A percentile compares a stretch with the other conserved stretches of the same genome.
Conservation (phyloP, 2,888 invertebrate genomes). For the Sipha maydis region DNA sequence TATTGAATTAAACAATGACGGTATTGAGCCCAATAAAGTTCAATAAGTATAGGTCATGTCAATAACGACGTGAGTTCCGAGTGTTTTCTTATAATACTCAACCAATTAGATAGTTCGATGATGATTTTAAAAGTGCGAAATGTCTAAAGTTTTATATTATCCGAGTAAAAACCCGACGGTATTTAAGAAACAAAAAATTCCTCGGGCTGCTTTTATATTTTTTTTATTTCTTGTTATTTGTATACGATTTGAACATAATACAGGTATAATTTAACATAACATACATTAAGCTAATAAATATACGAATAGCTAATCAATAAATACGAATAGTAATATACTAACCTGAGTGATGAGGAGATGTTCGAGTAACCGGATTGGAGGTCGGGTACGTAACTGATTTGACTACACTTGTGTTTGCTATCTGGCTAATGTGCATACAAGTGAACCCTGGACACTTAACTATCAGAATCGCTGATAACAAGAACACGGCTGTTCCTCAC, state of each 20-base stretch:
- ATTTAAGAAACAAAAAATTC: not conserved
- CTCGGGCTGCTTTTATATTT: not conserved
- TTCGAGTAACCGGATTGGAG: slow-evolving; percentile 15
- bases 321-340: not conserved
- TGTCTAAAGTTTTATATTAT: not conserved
- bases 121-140: not conserved
- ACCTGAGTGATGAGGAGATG: slow-evolving; percentile 21
- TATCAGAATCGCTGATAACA: slow-evolving; percentile 47
- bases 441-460: slow-evolving; percentile 49
- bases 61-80: not conserved
- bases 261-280: too few species aligned
- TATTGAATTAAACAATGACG: not conserved
- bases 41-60: not conserved
- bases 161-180: not conserved
- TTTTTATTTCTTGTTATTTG: too few species aligned
- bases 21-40: not conserved
- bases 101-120: not conserved
- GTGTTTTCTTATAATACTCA: not conserved
- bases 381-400: slow-evolving; percentile 38
- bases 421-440: not conserved
- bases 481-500: slow-evolving; percentile 33
- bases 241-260: too few species aligned
- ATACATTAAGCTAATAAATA: too few species aligned
- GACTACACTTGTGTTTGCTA: not conserved
- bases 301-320: not conserved